These are phyloP conservation scores for Scrobipalpa atriplicella DNA, from an alignment of 2,888 invertebrate genomes.

Conservation along the genomic window DNA sequence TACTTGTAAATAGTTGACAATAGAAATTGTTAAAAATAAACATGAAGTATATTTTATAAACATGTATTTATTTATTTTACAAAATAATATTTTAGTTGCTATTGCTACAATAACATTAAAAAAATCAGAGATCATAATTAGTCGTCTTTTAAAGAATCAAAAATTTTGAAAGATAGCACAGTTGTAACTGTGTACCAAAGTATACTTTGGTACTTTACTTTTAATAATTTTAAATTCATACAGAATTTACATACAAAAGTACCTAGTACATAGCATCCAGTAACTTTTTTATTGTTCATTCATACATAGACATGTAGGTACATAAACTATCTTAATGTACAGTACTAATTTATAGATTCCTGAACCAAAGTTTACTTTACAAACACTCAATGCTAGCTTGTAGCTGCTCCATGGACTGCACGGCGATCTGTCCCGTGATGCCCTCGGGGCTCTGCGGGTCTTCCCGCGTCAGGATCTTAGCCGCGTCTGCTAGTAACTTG, in stretches of 20 bases:
- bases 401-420: constrained; percentile 74
- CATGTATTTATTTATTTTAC: not conserved
- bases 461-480: constrained; percentile 86
- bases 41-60: not conserved
- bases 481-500: constrained; percentile 84
- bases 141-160: constrained; percentile 18
- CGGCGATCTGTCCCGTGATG: constrained; percentile 83
- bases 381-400: constrained; percentile 65
- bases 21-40: constrained; percentile 1
- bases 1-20: constrained; percentile 13
- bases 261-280: too few relatives aligned
- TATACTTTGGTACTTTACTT: too few relatives aligned
- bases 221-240: too few relatives aligned
- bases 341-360: too few relatives aligned
- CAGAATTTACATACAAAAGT: too few relatives aligned
- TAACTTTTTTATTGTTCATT: too few relatives aligned
- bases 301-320: too few relatives aligned
- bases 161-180: too few relatives aligned
- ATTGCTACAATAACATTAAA: not conserved
- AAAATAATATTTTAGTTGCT: constrained; percentile 20
- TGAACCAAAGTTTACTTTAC: constrained; percentile 38
- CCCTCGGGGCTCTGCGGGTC: constrained; percentile 86
- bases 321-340: too few relatives aligned
- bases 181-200: too few relatives aligned
- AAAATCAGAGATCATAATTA: constrained; percentile 21